phyloP scores from a whole-genome alignment of 2,113 vertebrate species.

The Sula dactylatra region DNA sequence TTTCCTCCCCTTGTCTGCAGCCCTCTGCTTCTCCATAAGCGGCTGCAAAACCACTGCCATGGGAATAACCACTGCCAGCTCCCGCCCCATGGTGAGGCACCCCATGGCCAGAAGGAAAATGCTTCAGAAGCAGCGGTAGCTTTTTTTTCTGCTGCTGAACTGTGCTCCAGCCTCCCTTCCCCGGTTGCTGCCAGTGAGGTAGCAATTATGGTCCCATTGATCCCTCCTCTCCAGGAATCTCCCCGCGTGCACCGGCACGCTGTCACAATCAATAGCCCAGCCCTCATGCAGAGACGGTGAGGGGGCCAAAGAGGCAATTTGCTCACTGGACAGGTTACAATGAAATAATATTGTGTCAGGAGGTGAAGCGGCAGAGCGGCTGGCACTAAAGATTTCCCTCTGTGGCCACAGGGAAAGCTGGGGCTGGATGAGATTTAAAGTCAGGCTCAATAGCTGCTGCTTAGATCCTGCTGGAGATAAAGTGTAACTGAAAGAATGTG shows the following conservation, averaged over 20 bases:
- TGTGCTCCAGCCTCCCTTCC: not conserved
- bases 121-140: not conserved
- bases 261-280: conserved; percentile 39
- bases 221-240: conserved; percentile 22
- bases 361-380: conserved; percentile 12
- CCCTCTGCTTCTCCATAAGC: not conserved
- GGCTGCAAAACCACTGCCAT: not conserved
- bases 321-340: conserved; percentile 29
- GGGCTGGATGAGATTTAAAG: conserved; percentile 35
- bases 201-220: conserved; percentile 41
- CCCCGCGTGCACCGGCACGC: not conserved
- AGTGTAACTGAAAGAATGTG: conserved; percentile 25
- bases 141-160: not conserved
- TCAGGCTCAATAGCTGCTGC: not conserved
- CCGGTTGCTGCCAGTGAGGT: not conserved
- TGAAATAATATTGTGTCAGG: conserved; percentile 59
- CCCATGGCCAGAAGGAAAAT: not conserved
- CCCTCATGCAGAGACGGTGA: not conserved
- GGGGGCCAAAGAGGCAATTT: conserved; percentile 30
- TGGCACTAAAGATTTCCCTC: conserved; percentile 19
- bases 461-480: conserved; percentile 37
- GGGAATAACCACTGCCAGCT: not conserved
- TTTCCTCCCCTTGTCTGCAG: not conserved
- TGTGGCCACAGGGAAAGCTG: not conserved
- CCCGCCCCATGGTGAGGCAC: not conserved